Base-by-base conservation (phyloP, 2,113 vertebrate species). In the Casuarius casuarius region DNA sequence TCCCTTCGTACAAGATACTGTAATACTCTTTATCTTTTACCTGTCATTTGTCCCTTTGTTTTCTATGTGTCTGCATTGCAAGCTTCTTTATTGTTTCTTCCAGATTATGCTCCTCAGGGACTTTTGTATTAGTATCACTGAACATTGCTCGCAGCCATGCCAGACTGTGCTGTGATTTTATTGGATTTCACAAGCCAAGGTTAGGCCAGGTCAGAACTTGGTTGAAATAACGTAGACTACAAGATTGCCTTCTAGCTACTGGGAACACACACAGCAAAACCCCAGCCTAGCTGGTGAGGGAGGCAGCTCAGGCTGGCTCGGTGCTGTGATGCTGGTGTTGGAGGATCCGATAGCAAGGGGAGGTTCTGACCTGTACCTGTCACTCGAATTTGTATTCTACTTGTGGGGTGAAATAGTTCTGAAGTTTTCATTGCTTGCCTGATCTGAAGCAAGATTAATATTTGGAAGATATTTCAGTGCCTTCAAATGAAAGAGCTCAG, bases 181-280 rank as follows among this genome's bases (percentile, higher is more conserved):
- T 29, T 95, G 94, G 78, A 95, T 96, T 95, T 97, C 94, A 92
- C 94, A 94, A 89, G 51, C 74, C 84, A 94, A 63, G 96, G 96
- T 97, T 97, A 96, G 92, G 78, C 84, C 92, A 92, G 96, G 96
- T 96, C 96, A 97, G 81, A 94, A 91, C 58, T 94, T 94, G 87
- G 94, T 85, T 95, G 91, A 86, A 96, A 79, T 92, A 94, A 66
- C 0, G 0, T 25, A 76, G 87, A 9, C 67, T 77, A 20, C 71
- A 83, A 71, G 87, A 67, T 51, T 88, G 72, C 72, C 63, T 86
- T 68, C 72, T 86, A 62, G 83, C 94, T 87, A 92, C 54, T 63
- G 93, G 87, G 92, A 96, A 5, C 84, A 80, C 4, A 3, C 49
- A 38, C 62, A 58, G 12, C 82, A 92, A 46, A 95, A 63, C 17